Evolutionary conservation across 92 coral and sea anemone species (phyloP), one percentile per base, ranked within the genome.

Genomic region (Siderastrea radians): DNA sequence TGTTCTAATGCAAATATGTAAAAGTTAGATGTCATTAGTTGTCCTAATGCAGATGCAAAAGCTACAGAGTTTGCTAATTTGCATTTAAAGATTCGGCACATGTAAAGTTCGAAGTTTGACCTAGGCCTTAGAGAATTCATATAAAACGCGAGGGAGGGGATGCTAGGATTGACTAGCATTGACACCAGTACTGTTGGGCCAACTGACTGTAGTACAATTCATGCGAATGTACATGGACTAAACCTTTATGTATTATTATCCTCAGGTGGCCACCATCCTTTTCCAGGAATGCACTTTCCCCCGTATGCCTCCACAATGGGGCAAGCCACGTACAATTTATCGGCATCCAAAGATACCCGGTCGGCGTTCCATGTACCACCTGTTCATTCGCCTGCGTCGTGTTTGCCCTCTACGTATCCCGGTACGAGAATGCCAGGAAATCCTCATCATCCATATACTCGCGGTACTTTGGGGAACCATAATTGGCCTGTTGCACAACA

Each of bases 401-500:
- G 14, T 12, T 9, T 74, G 11, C 78, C 44, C 46, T 11, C 78
- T 8, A 11, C 26, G 48, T 53, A 38, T 26, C 78, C 49, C 1
- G 78, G 26, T 26, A 8, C 9, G 62, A 38, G 75, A 49, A 57
- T 82, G 43, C 54, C 44, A 13, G 60, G 38, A 4, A 52, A 62
- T 10, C 80, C 61, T 15, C 62, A 47, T 17, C 66, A 62, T 38
- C 49, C 79, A 11, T 7, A 60, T 62, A 48, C 74, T 38, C 70
- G 12, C 51, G 61, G 68, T 75, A 26, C 78, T 14, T 19, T 55
- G 5, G 47, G n/a, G 13, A 57, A 58, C 68, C 15, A 59, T 10
- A 10, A 16, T 10, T 72, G 86, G 69, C 60, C 77, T 48, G 71
- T 57, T 45, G 73, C 13, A 63, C 72, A 51, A 45, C 80, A 71